Base-by-base conservation (phyloP, 1,140 invertebrate species). In the Charaxes varanes region DNA sequence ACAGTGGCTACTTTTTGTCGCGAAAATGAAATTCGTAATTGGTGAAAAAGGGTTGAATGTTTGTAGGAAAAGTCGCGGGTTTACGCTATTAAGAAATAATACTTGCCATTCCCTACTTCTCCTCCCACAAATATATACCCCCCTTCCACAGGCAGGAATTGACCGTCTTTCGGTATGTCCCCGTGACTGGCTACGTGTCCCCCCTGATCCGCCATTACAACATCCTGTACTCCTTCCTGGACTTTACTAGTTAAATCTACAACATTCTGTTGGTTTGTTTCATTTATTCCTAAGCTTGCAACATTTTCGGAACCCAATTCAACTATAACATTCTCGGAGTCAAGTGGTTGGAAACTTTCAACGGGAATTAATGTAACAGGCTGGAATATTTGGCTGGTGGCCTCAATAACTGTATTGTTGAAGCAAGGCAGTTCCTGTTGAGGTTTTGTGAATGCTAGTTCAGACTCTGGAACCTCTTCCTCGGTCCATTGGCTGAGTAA, bases 401-500 rank as follows among this genome's bases (percentile, higher is more conserved):
- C 73, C 28, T 70, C 67, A 10, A 82, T 82, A 8, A 80, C 57
- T 0, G 58, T 51, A 26, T 55, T 71, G 47, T 67, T 77, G 43
- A 82, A 79, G 36, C 74, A 79, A 2, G 67, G 64, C 6, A 82
- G 12, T 21, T 78, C 76, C 10, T 28, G 24, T 3, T 21, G 45
- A 2, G 60, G 34, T 36, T 56, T 62, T 8, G 18, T 47, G 11
- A 36, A 47, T 4, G 30, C 14, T 2, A 74, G 30, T 44, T 81
- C 72, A 1, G 65, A 51, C 34, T 80, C 78, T 0, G 80, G 77
- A 0, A 80, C 53, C 5, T 84, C 83, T 33, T 85, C 83, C 27
- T 85, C 83, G 0, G 58, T 61, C 83, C 83, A 85, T 41, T 85
- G 80, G 37, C 70, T 78, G 7, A 85, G 61, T 3, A 85, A 53